Base-by-base conservation (phyloP, 2,113 vertebrate species). In the Apistogramma diplotaenia region DNA sequence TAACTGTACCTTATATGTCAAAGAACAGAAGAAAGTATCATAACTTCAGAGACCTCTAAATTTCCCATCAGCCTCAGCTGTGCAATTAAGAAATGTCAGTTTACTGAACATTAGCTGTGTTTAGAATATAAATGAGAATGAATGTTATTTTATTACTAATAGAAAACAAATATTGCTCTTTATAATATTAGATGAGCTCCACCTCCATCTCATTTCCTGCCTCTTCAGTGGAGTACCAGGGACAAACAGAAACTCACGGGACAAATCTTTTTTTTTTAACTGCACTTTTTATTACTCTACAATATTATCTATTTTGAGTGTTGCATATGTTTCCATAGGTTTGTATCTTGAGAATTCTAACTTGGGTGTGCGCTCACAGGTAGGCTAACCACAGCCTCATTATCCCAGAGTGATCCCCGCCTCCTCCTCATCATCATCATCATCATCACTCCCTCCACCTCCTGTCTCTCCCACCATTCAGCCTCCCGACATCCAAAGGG, bases 401-500 rank as follows among this genome's bases (percentile, higher is more conserved):
- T 88, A 81, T 57, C 60, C 23, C 65, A 61, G 40, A 43, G 19
- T 67, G 83, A 56, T 85, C 78, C 65, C 88, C 79, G 70, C 87
- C 89, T 43, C 27, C 82, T 79, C 43, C 33, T 81, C 76, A n/a
- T 60, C 81, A 19, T 56, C 79, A 6, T 58, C 75, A 37, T 56
- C 79, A 8, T 54, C 74, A 35, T 62, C 51, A 6, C 85, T 65
- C 82, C 65, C 76, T 72, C 54, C 61, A 10, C 72, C 23, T 85
- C 40, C 49, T 12, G 18, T 75, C 79, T 56, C 83, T 86, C 86
- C 74, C 74, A 51, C 9, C 85, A 87, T 51, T 81, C 88, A 82
- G 37, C 67, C 80, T 83, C 87, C 72, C 86, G 31, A 21, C 88
- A 89, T 87, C 77, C 80, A 74, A 83, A 78, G 82, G 85, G 78